Evolutionary conservation across 2,888 invertebrate species (phyloP).

Genomic region (Gnatocerus cornutus): DNA sequence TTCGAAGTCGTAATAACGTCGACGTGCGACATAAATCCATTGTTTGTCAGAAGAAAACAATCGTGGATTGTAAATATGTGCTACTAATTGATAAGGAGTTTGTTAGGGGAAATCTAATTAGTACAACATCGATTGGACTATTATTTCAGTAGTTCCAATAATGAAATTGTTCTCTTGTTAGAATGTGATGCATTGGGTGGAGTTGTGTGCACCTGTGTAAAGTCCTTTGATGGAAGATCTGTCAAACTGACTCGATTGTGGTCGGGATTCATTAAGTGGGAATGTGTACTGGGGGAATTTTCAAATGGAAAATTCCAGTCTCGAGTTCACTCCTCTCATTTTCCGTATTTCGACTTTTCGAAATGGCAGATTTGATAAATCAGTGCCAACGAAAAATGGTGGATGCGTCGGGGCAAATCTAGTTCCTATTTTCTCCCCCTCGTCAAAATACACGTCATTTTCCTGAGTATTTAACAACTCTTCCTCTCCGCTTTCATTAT

Average conservation of each 20-base stretch:
- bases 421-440: too few species aligned
- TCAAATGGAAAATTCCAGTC: constrained; percentile 1
- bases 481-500: not conserved
- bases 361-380: too few species aligned
- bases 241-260: constrained; percentile 2
- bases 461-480: not conserved
- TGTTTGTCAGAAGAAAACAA: not conserved
- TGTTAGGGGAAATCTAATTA: not conserved
- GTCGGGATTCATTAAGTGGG: constrained; percentile 4
- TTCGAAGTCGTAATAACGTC: too few species aligned
- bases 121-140: constrained; percentile 1
- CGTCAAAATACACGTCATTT: too few species aligned
- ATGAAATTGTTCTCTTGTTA: constrained; percentile 1
- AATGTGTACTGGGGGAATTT: constrained; percentile 2
- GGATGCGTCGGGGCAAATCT: not conserved
- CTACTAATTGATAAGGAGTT: not conserved
- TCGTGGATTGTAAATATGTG: not conserved
- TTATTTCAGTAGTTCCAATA: not conserved
- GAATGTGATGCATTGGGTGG: not conserved
- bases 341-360: too few species aligned
- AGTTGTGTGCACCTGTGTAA: not conserved
- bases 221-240: constrained; percentile 4
- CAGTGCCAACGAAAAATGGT: not conserved
- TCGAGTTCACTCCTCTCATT: too few species aligned
- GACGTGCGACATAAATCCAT: not conserved